Base-by-base conservation (phyloP, 1,140 invertebrate genomes). In the Plectrocnemia conspersa region DNA sequence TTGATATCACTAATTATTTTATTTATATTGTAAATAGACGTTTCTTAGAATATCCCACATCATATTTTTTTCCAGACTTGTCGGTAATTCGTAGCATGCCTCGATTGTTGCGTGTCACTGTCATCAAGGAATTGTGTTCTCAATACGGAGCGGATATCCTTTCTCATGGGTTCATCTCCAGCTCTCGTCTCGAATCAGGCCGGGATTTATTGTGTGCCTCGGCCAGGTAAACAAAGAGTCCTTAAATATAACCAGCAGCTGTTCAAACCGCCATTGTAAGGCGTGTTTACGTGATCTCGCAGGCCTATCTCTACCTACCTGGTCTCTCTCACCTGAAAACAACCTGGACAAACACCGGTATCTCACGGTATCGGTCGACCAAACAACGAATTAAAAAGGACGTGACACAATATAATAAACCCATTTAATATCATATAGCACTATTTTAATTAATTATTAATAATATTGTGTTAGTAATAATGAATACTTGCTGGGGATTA, bases 171-270 rank as follows among this genome's bases (percentile, higher is more conserved):
- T 44, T 45, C 41, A 38, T 54, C 46, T 32, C 22, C 9, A 29
- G 36, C 32, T 44, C 35, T 53, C 36, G 16, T 21, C 25, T 44
- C 50, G 24, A 18, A 11, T 24, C 38, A 38, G 35, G n/a, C n/a
- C n/a, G n/a, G n/a, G 35, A 38, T 38, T 38, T 38, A 38, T 38
- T 38, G 35, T 38, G 11, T 49, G 18, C 15, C 10, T 21, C 33
- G 25, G 42, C 11, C 52, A 47, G 45, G 54, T 56, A 56, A 56
- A 56, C 54, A 56, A 56, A 56, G 46, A 41, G 24, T 47, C 35
- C 35, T 41, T 18, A 56, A 50, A 38, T 16, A 38, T n/a, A n/a
- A n/a, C 36, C 21, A 38, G 36, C 54, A 56, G 54, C 54, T 56
- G 54, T 49, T 56, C 46, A 54, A 54, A 54, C 42, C 44, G 13